These are phyloP conservation scores for Serripes groenlandicus DNA, from an alignment of 2,888 invertebrate species.

Conservation along the genomic window DNA sequence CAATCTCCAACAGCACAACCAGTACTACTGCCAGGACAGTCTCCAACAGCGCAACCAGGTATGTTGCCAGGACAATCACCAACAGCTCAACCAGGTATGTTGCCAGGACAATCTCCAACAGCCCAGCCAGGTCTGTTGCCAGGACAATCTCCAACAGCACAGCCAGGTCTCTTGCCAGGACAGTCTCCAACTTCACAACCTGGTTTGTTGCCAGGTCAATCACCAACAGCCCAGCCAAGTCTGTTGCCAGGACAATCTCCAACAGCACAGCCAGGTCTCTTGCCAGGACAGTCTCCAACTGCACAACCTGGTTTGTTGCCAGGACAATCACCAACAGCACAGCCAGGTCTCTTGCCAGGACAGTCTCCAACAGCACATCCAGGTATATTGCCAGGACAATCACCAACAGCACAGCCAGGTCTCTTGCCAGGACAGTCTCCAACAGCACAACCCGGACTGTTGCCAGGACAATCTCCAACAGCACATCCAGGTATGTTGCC, in stretches of 20 bases:
- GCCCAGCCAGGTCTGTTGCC: slow-evolving; percentile 37
- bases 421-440: slow-evolving; percentile 40
- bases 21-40: slow-evolving; percentile 19
- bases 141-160: slow-evolving; percentile 50
- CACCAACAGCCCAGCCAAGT: slow-evolving; percentile 60
- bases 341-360: slow-evolving; percentile 41
- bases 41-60: slow-evolving; percentile 41
- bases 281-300: slow-evolving; percentile 48
- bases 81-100: slow-evolving; percentile 29
- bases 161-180: slow-evolving; percentile 31
- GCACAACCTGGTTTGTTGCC: slow-evolving; percentile 34
- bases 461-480: slow-evolving; percentile 59
- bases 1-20: slow-evolving; percentile 41
- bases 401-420: slow-evolving; percentile 59
- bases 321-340: slow-evolving; percentile 49
- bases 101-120: slow-evolving; percentile 47
- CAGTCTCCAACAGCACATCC: slow-evolving; percentile 56
- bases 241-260: slow-evolving; percentile 43
- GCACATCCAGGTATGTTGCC: slow-evolving; percentile 30
- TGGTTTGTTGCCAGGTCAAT: slow-evolving; percentile 19
- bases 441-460: slow-evolving; percentile 50
- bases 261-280: slow-evolving; percentile 50
- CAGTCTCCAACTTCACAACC: slow-evolving; percentile 62
- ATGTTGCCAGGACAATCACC: slow-evolving; percentile 36
- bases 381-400: slow-evolving; percentile 37